phyloP scores from a whole-genome alignment of 2,113 vertebrate species.

The Onychostoma macrolepis region DNA sequence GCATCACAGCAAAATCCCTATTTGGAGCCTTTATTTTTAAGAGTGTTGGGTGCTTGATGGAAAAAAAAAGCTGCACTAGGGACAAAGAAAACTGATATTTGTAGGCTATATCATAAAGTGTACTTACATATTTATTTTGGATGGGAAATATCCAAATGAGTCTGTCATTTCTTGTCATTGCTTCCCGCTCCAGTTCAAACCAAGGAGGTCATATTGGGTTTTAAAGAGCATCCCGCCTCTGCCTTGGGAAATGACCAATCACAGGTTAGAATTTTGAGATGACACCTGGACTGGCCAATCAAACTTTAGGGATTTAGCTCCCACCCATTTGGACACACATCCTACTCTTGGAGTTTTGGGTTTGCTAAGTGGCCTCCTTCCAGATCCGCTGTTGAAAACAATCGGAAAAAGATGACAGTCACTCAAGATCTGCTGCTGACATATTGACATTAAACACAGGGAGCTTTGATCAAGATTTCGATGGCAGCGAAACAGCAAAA shows the following conservation, averaged over 20 bases:
- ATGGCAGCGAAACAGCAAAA: conserved; percentile 30
- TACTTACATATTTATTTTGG: not conserved
- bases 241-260: conserved; percentile 19
- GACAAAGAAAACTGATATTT: not conserved
- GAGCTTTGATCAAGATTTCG: conserved; percentile 47
- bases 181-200: not conserved
- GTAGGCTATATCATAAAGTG: not conserved
- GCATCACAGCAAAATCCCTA: too few species aligned
- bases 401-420: conserved; percentile 47
- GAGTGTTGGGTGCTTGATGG: too few species aligned
- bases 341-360: conserved; percentile 45
- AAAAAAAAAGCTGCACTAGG: not conserved
- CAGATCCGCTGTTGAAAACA: conserved; percentile 49
- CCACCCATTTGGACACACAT: not conserved
- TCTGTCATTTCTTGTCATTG: not conserved
- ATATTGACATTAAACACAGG: conserved; percentile 32
- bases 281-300: not conserved
- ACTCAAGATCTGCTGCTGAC: conserved; percentile 17
- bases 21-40: too few species aligned
- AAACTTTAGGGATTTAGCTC: not conserved
- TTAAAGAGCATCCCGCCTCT: not conserved
- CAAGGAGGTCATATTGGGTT: not conserved
- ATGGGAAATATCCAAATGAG: not conserved
- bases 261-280: not conserved
- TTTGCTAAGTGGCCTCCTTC: conserved; percentile 49